Evolutionary conservation across 2,113 vertebrate genomes (phyloP), one percentile per base, ranked within the genome.

Genomic region (Corythornis cristatus): DNA sequence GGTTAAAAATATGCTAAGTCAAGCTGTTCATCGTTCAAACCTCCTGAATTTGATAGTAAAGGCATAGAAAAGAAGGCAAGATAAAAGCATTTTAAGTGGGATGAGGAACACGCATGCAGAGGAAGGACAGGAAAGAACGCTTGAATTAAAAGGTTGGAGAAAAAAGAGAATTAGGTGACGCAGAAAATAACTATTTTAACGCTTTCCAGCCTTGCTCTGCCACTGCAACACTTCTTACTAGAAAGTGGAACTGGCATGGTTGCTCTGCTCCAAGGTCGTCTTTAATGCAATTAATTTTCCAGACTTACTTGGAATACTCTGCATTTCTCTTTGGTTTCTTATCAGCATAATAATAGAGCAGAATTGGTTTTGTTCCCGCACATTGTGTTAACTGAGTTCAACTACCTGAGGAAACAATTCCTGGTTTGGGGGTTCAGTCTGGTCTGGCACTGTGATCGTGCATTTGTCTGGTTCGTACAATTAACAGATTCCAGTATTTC

Each of bases 1-100:
- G 98, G 98, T 98, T 97, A 97, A 98, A 98, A 98, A 98, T 98
- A 98, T 98, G 98, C 97, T 97, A 98, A 98, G 98, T 97, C 98
- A 98, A 98, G 98, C 98, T 98, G 98, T 98, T 98, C 97, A 91
- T 95, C 96, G 74, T 95, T 97, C 96, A 97, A 96, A 97, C 90
- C 94, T 97, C 92, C 97, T 97, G 97, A 97, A 98, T 98, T 97
- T 96, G 97, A 97, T 97, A 98, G 97, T 97, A 97, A 98, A 98
- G 97, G 97, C 96, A 94, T 17, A 91, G 97, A 93, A 96, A 97
- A 97, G 96, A 96, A 97, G 96, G 97, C 96, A 97, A 97, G 96
- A 97, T 95, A 96, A 96, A 98, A 97, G 96, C 97, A 96, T 96
- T 97, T 95, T 97, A 97, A 97, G 97, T 97, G 95, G 96, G 93